Evolutionary conservation across 2,888 invertebrate genomes (phyloP).

Genomic region (Priocnemis perturbator): DNA sequence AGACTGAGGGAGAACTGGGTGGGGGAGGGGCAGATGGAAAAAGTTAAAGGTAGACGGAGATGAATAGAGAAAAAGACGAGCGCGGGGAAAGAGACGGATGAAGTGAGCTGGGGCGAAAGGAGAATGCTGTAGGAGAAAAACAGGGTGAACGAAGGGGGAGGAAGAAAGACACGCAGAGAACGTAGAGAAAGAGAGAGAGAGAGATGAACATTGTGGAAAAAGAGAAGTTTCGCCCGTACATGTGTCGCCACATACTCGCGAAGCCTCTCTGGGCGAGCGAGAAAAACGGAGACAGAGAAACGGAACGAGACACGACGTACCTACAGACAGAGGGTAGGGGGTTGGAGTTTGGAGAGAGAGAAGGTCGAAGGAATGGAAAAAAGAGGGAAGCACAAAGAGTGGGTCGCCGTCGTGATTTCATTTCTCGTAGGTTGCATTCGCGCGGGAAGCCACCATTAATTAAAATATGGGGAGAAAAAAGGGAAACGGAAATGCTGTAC

Average conservation of each 20-base stretch:
- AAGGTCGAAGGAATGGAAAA: background rate
- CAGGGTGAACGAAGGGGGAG: no score
- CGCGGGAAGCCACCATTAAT: conserved; percentile 61
- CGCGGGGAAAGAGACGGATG: background rate
- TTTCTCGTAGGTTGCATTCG: conserved; percentile 51
- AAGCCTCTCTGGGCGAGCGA: background rate
- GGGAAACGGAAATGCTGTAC: conserved; percentile 58
- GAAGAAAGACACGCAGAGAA: no score
- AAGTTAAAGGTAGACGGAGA: background rate
- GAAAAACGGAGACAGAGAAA: no score
- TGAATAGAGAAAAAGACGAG: background rate
- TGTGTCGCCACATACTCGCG: background rate
- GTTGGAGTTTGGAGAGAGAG: background rate
- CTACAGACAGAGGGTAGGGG: no score
- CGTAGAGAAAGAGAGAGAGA: background rate
- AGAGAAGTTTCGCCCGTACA: background rate
- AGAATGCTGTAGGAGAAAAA: background rate
- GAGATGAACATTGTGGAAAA: background rate
- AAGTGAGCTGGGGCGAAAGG: background rate
- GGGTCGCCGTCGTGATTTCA: conserved; percentile 52
- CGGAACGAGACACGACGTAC: no score
- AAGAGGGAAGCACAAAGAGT: conserved; percentile 19
- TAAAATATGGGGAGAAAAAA: conserved; percentile 61
- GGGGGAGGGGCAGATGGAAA: conserved; percentile 4
- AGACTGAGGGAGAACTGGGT: conserved; percentile 11